Percentiles rank a stretch among this genome's conserved stretches.
Evolutionary conservation across 2,113 vertebrate genomes (phyloP).

Genomic region (Dasypus novemcinctus): DNA sequence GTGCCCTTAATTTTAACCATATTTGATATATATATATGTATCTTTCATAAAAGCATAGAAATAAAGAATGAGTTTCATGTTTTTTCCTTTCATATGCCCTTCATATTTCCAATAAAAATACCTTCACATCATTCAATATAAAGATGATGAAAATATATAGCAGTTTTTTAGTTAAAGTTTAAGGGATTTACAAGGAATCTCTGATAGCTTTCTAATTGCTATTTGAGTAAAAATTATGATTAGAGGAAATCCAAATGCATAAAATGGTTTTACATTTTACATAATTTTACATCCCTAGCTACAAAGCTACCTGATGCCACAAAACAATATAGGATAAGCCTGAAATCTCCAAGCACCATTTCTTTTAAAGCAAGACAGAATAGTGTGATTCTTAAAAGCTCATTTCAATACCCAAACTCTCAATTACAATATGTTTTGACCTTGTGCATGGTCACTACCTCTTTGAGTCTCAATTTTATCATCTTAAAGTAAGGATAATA

Average conservation of each 20-base stretch:
- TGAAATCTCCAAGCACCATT: neutral
- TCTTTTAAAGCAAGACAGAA: neutral
- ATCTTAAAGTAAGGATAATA: neutral
- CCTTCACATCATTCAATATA: neutral
- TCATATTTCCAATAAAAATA: neutral
- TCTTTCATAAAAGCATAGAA: neutral
- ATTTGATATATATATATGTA: neutral
- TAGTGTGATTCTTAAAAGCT: neutral
- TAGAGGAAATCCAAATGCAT: neutral
- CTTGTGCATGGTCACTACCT: neutral
- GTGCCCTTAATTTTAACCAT: neutral
- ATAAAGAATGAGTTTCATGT: too few species aligned
- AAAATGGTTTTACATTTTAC: neutral
- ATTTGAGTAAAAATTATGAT: neutral
- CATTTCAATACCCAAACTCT: neutral
- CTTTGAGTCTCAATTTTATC: neutral
- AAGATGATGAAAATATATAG: neutral
- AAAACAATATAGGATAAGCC: neutral
- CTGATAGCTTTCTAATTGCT: neutral
- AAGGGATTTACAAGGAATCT: neutral
- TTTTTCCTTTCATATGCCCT: neutral
- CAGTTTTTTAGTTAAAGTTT: neutral
- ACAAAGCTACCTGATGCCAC: neutral
- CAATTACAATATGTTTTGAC: neutral
- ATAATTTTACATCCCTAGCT: neutral